phyloP scores from a whole-genome alignment of 2,888 invertebrate genomes.

The Marasmarcha lunaedactyla region DNA sequence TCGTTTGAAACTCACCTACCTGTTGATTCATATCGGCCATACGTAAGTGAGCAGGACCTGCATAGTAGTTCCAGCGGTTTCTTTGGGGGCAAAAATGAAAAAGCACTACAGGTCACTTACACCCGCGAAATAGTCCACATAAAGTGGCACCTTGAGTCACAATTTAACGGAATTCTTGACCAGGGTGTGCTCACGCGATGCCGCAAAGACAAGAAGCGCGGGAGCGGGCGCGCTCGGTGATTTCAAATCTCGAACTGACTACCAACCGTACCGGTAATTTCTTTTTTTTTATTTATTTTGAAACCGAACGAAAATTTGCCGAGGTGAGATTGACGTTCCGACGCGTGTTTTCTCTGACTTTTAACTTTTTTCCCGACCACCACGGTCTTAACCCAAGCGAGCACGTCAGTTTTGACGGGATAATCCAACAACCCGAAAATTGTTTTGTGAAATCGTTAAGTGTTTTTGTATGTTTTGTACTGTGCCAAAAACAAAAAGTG shows the following conservation, averaged over 20 bases:
- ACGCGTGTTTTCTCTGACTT: background rate
- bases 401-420: background rate
- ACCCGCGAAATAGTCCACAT: background rate
- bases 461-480: background rate
- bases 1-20: background rate
- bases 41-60: background rate
- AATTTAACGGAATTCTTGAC: background rate
- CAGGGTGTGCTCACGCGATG: background rate
- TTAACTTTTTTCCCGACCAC: background rate
- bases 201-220: background rate
- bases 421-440: background rate
- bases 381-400: background rate
- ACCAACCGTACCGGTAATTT: conserved; percentile 1
- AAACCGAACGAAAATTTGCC: conserved; percentile 1
- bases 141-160: background rate
- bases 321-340: conserved; percentile 1
- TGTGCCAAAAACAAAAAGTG: no score
- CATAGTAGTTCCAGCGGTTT: background rate
- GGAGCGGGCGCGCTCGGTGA: background rate
- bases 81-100: background rate
- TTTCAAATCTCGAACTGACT: conserved; percentile 1
- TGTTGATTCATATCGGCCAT: background rate
- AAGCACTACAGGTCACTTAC: background rate
- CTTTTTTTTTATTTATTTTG: conserved; percentile 1
- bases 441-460: conserved; percentile 1